Conservation (phyloP, 2,113 vertebrate genomes). For the Microtus ochrogaster region DNA sequence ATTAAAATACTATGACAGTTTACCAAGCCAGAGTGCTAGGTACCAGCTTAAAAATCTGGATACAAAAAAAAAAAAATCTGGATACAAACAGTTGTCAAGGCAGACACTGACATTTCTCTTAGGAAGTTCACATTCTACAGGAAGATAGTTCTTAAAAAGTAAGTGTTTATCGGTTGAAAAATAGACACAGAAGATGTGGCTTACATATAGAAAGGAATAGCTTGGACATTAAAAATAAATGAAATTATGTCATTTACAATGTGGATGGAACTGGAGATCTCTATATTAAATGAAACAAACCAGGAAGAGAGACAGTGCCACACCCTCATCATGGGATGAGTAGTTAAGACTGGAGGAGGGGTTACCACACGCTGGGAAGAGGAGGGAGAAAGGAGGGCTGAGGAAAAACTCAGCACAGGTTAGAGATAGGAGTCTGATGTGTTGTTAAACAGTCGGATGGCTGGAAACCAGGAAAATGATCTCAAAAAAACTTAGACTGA, state of each 20-base stretch:
- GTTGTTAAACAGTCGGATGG: not conserved
- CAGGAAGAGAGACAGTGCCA: not conserved
- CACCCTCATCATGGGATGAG: not conserved
- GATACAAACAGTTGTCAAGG: constrained; percentile 38
- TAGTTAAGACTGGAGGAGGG: not conserved
- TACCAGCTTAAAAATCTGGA: constrained; percentile 44
- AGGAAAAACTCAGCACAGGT: not conserved
- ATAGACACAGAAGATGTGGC: not conserved
- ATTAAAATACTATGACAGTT: constrained; percentile 53
- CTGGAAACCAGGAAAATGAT: not conserved
- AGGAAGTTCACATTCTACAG: constrained; percentile 18
- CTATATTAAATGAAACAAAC: not conserved
- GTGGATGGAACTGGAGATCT: not conserved
- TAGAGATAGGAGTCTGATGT: not conserved
- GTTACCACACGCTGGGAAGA: not conserved
- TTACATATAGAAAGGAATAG: not conserved
- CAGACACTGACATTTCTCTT: not conserved
- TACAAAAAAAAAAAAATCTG: constrained; percentile 28
- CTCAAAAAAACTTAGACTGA: not conserved
- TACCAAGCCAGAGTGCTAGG: not conserved
- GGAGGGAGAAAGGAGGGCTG: not conserved
- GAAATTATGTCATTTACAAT: not conserved
- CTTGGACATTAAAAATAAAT: not conserved
- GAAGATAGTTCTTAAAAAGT: constrained; percentile 24
- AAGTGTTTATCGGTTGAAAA: not conserved